These are phyloP conservation scores for Sebastes miniatus DNA, from an alignment of 2,797 vertebrate genomes.

Conservation along the genomic window DNA sequence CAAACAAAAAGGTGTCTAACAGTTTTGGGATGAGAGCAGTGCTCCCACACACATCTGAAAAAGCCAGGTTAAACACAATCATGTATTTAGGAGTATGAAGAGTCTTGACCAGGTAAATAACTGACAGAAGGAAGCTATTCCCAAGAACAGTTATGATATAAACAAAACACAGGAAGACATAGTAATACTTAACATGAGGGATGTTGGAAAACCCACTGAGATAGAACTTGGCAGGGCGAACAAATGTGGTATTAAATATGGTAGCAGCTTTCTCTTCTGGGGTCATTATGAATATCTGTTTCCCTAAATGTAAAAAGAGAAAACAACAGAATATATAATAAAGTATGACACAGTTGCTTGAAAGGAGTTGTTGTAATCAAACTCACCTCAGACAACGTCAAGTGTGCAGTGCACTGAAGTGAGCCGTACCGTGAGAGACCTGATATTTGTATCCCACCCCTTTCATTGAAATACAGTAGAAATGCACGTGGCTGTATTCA, in stretches of 20 bases:
- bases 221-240: constrained; percentile 55
- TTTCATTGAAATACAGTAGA: not conserved
- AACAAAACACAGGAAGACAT: constrained; percentile 62
- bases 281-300: not conserved
- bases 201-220: constrained; percentile 60
- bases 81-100: constrained; percentile 70
- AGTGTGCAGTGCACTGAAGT: not conserved
- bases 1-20: constrained; percentile 52
- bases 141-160: constrained; percentile 64
- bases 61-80: constrained; percentile 66
- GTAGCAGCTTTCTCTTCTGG: not conserved
- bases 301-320: not conserved
- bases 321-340: not conserved
- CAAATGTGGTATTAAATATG: constrained; percentile 45
- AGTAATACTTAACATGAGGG: constrained; percentile 56
- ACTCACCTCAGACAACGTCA: not conserved
- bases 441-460: not conserved
- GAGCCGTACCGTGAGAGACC: not conserved
- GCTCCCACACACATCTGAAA: constrained; percentile 67
- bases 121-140: constrained; percentile 59
- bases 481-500: not conserved
- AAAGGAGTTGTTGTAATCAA: accelerated
- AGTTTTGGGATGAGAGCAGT: constrained; percentile 66
- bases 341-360: not conserved
- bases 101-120: constrained; percentile 54